Conservation (phyloP, 1,140 invertebrate species). For the Paramacrobiotus metropolitanus region DNA sequence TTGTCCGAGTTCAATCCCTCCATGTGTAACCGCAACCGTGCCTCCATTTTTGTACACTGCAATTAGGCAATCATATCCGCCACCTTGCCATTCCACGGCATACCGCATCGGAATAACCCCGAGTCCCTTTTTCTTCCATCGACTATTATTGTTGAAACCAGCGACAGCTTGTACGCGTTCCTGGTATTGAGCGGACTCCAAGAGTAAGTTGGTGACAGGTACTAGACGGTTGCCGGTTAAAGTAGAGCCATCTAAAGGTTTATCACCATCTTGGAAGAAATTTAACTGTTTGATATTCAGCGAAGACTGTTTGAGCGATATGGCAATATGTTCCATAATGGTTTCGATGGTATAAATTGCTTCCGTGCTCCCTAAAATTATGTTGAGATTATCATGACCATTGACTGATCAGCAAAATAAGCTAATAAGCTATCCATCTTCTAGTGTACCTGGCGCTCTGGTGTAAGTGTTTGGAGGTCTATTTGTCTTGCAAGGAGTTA, state of each 20-base stretch:
- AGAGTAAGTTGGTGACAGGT: slow-evolving; percentile 11
- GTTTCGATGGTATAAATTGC: slow-evolving; percentile 17
- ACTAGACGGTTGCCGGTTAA: slow-evolving; percentile 6
- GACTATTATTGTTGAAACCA: slow-evolving; percentile 25
- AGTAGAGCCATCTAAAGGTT: no score
- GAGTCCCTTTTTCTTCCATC: slow-evolving; percentile 50
- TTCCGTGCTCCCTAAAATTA: slow-evolving; percentile 17
- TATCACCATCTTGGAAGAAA: slow-evolving; percentile 13
- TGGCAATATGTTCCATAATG: slow-evolving; percentile 15
- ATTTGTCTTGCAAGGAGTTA: slow-evolving; percentile 55
- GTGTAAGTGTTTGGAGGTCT: slow-evolving; percentile 70
- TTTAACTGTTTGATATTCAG: slow-evolving; percentile 14
- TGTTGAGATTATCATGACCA: no score
- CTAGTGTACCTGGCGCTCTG: slow-evolving; percentile 36
- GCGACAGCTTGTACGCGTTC: slow-evolving; percentile 6
- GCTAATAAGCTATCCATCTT: no score
- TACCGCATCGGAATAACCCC: slow-evolving; percentile 39
- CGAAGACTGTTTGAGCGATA: slow-evolving; percentile 11
- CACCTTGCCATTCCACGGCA: no score
- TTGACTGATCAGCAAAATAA: no score
- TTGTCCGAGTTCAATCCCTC: slow-evolving; percentile 43
- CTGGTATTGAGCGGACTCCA: slow-evolving; percentile 11
- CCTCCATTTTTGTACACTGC: slow-evolving; percentile 34
- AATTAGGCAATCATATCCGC: slow-evolving; percentile 28
- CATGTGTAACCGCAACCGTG: slow-evolving; percentile 34